Percentiles rank a stretch among this genome's conserved stretches.
Evolutionary conservation across 2,113 vertebrate genomes (phyloP).

Genomic region (Chloebia gouldiae): DNA sequence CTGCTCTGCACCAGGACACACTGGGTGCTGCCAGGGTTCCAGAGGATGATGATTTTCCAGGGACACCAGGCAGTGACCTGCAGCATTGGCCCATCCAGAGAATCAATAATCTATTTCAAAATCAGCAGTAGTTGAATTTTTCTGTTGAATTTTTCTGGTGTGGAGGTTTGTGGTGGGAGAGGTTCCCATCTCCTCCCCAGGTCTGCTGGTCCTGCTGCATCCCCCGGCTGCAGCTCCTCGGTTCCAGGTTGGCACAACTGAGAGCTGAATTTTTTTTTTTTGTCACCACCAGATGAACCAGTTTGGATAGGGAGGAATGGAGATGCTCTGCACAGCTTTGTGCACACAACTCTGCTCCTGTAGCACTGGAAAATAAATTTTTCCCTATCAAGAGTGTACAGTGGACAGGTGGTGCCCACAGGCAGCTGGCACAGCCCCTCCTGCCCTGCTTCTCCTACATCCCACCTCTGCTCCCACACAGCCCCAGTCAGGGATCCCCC

Average conservation of each 20-base stretch:
- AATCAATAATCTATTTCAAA: background rate
- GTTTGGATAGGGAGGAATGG: background rate
- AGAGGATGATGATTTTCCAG: accelerated
- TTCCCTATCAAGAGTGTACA: background rate
- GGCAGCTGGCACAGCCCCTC: background rate
- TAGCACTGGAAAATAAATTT: background rate
- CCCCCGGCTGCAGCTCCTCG: background rate
- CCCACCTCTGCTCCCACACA: background rate
- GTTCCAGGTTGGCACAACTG: background rate
- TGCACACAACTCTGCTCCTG: accelerated
- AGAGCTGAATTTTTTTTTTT: background rate
- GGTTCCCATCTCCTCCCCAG: too few relatives aligned
- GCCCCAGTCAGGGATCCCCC: background rate
- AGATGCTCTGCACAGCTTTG: background rate
- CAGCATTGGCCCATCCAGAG: background rate
- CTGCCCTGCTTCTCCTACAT: background rate
- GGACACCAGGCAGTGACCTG: background rate
- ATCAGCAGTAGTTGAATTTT: background rate
- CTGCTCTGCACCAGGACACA: accelerated
- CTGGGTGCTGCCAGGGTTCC: accelerated
- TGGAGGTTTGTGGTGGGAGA: accelerated
- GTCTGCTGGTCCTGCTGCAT: background rate
- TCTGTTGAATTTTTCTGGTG: background rate
- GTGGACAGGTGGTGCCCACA: too few relatives aligned
- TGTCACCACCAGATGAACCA: background rate